A percentile compares a stretch with the other conserved stretches of the same genome.
Evolutionary conservation across 2,797 vertebrate genomes (phyloP).

Genomic region (Microctenopoma steveboyesi): DNA sequence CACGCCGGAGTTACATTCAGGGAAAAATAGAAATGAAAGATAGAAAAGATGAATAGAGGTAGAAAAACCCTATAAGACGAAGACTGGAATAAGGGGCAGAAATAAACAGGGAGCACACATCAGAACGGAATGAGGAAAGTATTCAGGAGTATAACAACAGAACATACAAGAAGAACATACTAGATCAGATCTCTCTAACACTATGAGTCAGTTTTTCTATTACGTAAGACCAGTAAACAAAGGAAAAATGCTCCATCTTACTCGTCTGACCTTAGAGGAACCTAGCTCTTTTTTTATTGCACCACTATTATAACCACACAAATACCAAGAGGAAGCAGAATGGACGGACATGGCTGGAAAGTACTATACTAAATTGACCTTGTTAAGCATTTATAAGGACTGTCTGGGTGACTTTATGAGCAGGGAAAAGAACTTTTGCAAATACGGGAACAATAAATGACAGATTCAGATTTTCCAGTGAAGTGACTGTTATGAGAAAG

Average conservation of each 20-base stretch:
- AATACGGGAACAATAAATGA: constrained; percentile 65
- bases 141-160: constrained; percentile 14
- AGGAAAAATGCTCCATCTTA: constrained; percentile 20
- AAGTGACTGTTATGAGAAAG: constrained; percentile 27
- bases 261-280: constrained; percentile 32
- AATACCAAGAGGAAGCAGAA: constrained; percentile 40
- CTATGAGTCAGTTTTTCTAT: constrained; percentile 43
- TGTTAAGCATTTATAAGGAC: constrained; percentile 78
- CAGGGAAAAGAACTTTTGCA: constrained; percentile 55
- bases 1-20: constrained; percentile 14
- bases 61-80: neutral
- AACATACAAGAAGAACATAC: constrained; percentile 11
- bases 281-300: constrained; percentile 36
- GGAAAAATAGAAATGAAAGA: constrained; percentile 8
- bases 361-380: constrained; percentile 67
- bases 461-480: constrained; percentile 73
- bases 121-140: constrained; percentile 1
- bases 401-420: constrained; percentile 75
- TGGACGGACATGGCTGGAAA: constrained; percentile 51
- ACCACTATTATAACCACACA: constrained; percentile 35
- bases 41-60: neutral
- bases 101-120: constrained; percentile 2
- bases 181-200: constrained; percentile 15
- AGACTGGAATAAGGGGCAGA: neutral
- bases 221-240: constrained; percentile 44